A percentile compares a stretch with the other conserved stretches of the same genome.
Evolutionary conservation across 2,797 vertebrate species (phyloP).

Genomic region (Lateolabrax maculatus): DNA sequence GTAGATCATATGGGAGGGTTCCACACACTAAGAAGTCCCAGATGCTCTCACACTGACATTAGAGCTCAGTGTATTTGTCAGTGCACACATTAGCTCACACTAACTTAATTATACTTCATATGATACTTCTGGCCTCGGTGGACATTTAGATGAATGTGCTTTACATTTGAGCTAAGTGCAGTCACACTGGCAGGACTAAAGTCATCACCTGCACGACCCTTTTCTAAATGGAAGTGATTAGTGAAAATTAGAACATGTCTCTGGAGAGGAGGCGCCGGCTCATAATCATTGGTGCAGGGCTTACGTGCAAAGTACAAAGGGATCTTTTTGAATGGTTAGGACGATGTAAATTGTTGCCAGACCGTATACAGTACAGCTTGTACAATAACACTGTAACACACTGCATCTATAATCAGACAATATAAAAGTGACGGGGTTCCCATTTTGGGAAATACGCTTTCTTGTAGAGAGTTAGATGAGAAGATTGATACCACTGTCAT

Average conservation of each 20-base stretch:
- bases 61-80: constrained; percentile 23
- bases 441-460: not conserved
- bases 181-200: constrained; percentile 25
- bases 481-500: too few species aligned
- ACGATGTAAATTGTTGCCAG: constrained; percentile 66
- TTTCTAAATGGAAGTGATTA: constrained; percentile 65
- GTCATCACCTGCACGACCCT: constrained; percentile 22
- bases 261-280: constrained; percentile 31
- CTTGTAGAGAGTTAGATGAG: constrained; percentile 2
- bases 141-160: constrained; percentile 29
- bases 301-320: constrained; percentile 34
- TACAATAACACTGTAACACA: constrained; percentile 5
- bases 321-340: constrained; percentile 20
- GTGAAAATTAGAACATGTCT: constrained; percentile 54
- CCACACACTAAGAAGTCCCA: constrained; percentile 11
- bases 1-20: constrained; percentile 22
- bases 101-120: constrained; percentile 44
- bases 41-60: constrained; percentile 53
- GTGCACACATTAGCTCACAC: constrained; percentile 39
- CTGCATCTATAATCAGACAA: not conserved
- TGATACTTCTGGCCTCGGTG: constrained; percentile 28
- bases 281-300: constrained; percentile 21
- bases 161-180: constrained; percentile 28
- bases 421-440: too few species aligned
- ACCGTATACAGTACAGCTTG: constrained; percentile 27